Evolutionary conservation across 2,888 invertebrate genomes (phyloP), one percentile per base, ranked within the genome.

Genomic region (Agonum fuliginosum): DNA sequence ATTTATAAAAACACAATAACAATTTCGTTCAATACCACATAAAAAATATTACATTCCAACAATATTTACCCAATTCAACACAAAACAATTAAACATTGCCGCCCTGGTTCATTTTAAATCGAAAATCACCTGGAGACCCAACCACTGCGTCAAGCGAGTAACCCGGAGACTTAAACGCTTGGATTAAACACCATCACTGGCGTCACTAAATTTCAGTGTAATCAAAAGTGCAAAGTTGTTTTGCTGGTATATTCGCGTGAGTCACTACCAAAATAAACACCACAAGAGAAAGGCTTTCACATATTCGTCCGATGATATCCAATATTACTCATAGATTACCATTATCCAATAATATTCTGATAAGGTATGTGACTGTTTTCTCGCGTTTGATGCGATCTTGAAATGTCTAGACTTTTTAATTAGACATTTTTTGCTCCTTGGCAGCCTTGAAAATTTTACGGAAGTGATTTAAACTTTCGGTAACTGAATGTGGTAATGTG

Each of bases 211-310:
- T 20, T 65, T 46, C 19, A 46, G 24, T 5, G n/a, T 54, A 74
- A 62, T 46, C 8, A 62, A 24, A 65, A 62, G 58, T 54, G 22
- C 24, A 70, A 70, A 10, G 22, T n/a, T 71, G 30, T 22, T 73
- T 74, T 46, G 41, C 10, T 71, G 19, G 48, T 30, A 65, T 62
- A 62, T 41, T 73, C 17, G 46, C 24, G 65, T 74, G 41, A 58
- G 12, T 74, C 74, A 58, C 19, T 46, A 14, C 43, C 62, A 27
- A 74, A 74, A 74, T 74, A 74, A 43, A 74, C 58, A 51, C 24
- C 34, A 46, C 24, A 70, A 80, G 82, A 83, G 83, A 83, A 83
- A 83, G 82, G 81, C 80, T 24, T 81, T 81, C 80, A 67, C n/a
- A n/a, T n/a, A n/a, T n/a, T n/a, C n/a, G n/a, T n/a, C 24, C 24